phyloP scores from a whole-genome alignment of 2,888 invertebrate species.

The Leucozona laternaria region DNA sequence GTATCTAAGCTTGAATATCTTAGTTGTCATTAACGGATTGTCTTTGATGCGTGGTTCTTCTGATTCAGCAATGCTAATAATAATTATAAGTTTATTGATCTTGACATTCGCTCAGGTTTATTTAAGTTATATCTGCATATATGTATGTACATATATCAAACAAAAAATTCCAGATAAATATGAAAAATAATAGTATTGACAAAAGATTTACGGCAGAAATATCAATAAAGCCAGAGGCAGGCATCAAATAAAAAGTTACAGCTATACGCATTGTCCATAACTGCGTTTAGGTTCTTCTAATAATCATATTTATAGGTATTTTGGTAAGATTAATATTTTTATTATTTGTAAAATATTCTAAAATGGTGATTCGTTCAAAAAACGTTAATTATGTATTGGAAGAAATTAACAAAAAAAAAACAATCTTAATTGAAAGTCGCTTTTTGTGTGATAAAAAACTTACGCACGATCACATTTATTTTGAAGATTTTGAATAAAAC shows the following conservation, averaged over 20 bases:
- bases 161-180: not conserved
- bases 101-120: slow-evolving; percentile 10
- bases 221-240: not conserved
- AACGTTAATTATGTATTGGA: no score
- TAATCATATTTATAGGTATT: not conserved
- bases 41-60: not conserved
- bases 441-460: no score
- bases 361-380: not conserved
- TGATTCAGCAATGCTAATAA: not conserved
- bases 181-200: not conserved
- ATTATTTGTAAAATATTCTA: not conserved
- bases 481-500: no score
- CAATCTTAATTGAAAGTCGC: no score
- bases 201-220: not conserved
- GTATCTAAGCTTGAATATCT: not conserved
- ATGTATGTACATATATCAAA: no score
- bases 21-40: slow-evolving; percentile 8
- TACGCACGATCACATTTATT: no score
- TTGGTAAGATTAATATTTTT: not conserved
- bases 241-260: not conserved
- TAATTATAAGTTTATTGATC: slow-evolving; percentile 35
- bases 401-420: no score
- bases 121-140: not conserved
- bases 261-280: not conserved
- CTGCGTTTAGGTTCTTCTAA: not conserved